Base-by-base conservation (phyloP, 1,140 invertebrate genomes). In the Drosophila nasuta region DNA sequence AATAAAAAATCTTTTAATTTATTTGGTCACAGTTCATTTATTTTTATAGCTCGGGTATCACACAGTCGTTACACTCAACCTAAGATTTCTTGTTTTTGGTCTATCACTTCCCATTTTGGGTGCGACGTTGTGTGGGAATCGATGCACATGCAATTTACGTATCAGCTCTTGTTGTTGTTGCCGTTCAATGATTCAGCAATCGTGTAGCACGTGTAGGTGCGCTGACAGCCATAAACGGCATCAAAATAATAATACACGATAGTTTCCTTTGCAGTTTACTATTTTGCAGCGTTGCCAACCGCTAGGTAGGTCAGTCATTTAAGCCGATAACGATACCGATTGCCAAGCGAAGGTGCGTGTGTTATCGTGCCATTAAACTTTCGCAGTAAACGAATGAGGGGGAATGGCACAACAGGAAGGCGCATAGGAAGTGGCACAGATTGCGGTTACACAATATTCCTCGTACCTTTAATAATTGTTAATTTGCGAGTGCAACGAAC, bases 401-500 rank as follows among this genome's bases (percentile, higher is more conserved):
- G 8, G 35, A 62, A 41, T 11, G 8, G 45, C n/a, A 33, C 8
- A 33, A 46, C 38, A 56, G 38, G 51, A 65, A 56, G 38, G 25
- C 10, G 58, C 30, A 65, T 49, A 59, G 62, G 52, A 75, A 62
- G 60, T 78, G 72, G 72, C 38, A 54, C 71, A 70, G 66, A 57
- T 57, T 75, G 66, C 45, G 66, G 65, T 79, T 78, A 75, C 75
- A 51, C 60, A 75, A 57, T 64, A 43, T 51, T 30, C 38, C 49
- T 38, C 76, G 75, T 86, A 79, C 30, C 62, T 48, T 48, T 38
- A 59, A 77, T 68, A 69, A 71, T 88, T 80, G 77, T 72, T 80
- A 80, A 88, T 75, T 80, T 80, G 51, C 73, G 64, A 82, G 82
- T 83, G 82, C 82, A 87, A 88, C 63, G 83, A 87, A 82, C 82